These are phyloP conservation scores for Leucophenga varia DNA, from an alignment of 1,140 invertebrate species.

Conservation along the genomic window DNA sequence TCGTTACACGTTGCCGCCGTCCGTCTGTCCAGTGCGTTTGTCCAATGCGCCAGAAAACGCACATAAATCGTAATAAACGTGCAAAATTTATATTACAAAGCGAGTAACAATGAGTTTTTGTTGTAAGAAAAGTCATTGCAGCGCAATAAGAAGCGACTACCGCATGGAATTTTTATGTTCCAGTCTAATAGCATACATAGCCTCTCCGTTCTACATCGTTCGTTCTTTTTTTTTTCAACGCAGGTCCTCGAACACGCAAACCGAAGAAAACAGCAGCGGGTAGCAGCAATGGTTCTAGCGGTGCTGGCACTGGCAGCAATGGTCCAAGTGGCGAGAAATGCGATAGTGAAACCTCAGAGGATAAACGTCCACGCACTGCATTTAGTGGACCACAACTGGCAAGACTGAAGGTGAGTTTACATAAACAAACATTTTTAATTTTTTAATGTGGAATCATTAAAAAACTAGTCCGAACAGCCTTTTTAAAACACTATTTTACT, in stretches of 20 bases:
- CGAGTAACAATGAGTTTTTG: too few relatives aligned
- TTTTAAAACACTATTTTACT: too few relatives aligned
- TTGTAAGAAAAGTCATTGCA: conserved; percentile 17
- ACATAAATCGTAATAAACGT: too few relatives aligned
- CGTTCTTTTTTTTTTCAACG: too few relatives aligned
- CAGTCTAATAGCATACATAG: too few relatives aligned
- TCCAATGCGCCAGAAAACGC: too few relatives aligned
- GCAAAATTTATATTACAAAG: too few relatives aligned
- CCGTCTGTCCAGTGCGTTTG: conserved; percentile 1
- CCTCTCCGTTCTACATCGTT: too few relatives aligned
- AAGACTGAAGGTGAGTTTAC: conserved; percentile 71
- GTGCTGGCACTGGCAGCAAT: conserved; percentile 4
- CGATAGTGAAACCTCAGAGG: conserved; percentile 63
- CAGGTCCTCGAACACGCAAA: conserved; percentile 87
- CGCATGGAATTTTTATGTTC: conserved; percentile 51
- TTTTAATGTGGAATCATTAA: too few relatives aligned
- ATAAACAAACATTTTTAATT: too few relatives aligned
- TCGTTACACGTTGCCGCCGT: conserved; percentile 6
- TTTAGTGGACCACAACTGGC: conserved; percentile 94
- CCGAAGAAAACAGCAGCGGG: conserved; percentile 67
- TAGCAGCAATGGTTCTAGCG: conserved; percentile 31
- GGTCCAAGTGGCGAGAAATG: conserved; percentile 31
- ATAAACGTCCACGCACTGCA: conserved; percentile 95
- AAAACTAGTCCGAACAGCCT: too few relatives aligned
- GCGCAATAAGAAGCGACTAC: conserved; percentile 37